A percentile compares a stretch with the other conserved stretches of the same genome.
Conservation (phyloP, 35 echinoderm and acorn worm genomes). For the Patiria miniata region DNA sequence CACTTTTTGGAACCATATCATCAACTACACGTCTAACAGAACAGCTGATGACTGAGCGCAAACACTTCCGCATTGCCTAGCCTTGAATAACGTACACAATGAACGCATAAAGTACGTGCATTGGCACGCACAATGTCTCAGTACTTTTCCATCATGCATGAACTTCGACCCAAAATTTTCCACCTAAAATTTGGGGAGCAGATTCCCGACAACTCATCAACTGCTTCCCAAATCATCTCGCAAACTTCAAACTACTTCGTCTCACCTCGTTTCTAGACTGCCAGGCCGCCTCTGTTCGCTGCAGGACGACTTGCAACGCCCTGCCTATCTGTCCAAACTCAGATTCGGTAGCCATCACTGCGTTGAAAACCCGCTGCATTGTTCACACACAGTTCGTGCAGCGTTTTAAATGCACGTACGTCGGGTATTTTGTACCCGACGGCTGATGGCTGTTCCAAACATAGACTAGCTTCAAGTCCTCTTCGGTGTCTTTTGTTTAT, state of each 20-base stretch:
- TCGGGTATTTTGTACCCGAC: too few species aligned
- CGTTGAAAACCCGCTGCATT: conserved; percentile 4
- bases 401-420: too few species aligned
- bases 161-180: background rate
- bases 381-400: too few species aligned
- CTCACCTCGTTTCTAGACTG: conserved; percentile 14
- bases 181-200: background rate
- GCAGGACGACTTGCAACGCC: background rate
- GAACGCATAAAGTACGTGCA: too few species aligned
- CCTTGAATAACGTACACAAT: too few species aligned
- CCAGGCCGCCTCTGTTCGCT: background rate
- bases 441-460: too few species aligned
- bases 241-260: background rate
- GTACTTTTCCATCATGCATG: conserved; percentile 28
- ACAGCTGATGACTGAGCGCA: too few species aligned
- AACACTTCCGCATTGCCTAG: too few species aligned
- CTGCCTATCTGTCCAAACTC: background rate
- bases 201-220: background rate
- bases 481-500: too few species aligned
- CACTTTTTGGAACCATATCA: too few species aligned
- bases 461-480: too few species aligned
- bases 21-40: too few species aligned
- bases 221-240: background rate
- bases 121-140: background rate
- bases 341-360: background rate